These are phyloP conservation scores for Anhinga anhinga DNA, from an alignment of 2,113 vertebrate species.

Conservation along the genomic window DNA sequence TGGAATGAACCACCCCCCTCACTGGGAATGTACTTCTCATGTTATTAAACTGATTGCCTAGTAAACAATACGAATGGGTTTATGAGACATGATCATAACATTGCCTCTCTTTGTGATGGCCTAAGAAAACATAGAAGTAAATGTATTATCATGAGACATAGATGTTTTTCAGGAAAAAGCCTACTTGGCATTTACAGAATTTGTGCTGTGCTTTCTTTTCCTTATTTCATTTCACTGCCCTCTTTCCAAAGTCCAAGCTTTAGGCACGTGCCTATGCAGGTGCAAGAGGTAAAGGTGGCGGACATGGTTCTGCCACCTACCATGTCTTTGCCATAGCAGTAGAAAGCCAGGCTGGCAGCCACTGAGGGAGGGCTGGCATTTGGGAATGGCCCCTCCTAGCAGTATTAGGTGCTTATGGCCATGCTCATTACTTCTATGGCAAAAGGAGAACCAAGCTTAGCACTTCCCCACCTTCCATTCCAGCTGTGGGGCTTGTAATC, in stretches of 20 bases:
- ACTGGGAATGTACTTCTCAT: not conserved
- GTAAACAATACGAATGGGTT: not conserved
- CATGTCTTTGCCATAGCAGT: not conserved
- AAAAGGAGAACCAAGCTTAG: not conserved
- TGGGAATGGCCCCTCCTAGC: not conserved
- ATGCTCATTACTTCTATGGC: not conserved
- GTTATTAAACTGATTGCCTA: not conserved
- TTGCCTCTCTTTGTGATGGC: not conserved
- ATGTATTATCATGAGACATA: not conserved
- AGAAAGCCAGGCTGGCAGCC: not conserved
- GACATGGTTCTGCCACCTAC: not conserved
- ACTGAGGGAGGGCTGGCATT: not conserved
- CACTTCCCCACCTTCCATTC: not conserved
- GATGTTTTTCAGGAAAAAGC: not conserved
- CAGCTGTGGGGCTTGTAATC: not conserved
- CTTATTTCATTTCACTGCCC: not conserved
- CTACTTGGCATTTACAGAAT: not conserved
- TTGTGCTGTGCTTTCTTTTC: not conserved
- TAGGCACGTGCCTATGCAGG: not conserved
- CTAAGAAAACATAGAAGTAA: not conserved
- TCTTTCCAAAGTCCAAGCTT: not conserved
- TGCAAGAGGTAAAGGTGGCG: not conserved
- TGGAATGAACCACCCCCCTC: not conserved
- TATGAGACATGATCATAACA: not conserved
- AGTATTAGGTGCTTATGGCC: not conserved